Conservation (phyloP, 2,113 vertebrate genomes). For the Sturnira hondurensis region DNA sequence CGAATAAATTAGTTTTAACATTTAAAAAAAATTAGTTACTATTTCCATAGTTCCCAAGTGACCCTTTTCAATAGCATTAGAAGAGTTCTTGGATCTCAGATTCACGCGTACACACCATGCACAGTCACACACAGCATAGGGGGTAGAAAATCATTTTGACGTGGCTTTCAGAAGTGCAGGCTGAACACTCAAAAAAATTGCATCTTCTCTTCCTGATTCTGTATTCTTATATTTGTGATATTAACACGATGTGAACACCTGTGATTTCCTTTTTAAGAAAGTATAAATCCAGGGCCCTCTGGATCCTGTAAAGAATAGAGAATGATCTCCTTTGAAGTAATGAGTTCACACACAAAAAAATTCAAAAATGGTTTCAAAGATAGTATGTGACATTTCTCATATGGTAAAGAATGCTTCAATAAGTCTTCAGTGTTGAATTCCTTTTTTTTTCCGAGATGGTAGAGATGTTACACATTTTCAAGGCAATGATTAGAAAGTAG, state of each 20-base stretch:
- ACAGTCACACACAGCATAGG: not conserved
- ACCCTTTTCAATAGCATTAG: not conserved
- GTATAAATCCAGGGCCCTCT: not conserved
- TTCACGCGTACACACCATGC: not conserved
- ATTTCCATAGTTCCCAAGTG: not conserved
- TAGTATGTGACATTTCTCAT: conserved; percentile 22
- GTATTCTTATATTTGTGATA: not conserved
- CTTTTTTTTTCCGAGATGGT: not conserved
- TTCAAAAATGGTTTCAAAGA: conserved; percentile 24
- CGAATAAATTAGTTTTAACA: not conserved
- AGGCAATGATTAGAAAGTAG: not conserved
- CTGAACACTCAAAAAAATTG: not conserved
- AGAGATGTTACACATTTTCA: not conserved
- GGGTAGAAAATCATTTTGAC: not conserved
- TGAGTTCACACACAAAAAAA: conserved; percentile 28
- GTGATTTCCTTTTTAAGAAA: conserved; percentile 17
- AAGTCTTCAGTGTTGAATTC: not conserved
- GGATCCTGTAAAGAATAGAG: not conserved
- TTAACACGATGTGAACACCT: not conserved
- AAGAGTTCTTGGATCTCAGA: not conserved
- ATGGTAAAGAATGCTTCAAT: conserved; percentile 47
- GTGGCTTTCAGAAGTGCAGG: not conserved
- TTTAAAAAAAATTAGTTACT: not conserved
- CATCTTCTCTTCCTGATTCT: not conserved
- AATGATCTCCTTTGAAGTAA: conserved; percentile 46